These are phyloP conservation scores for Daboia siamensis DNA, from an alignment of 2,113 vertebrate species.

Conservation along the genomic window DNA sequence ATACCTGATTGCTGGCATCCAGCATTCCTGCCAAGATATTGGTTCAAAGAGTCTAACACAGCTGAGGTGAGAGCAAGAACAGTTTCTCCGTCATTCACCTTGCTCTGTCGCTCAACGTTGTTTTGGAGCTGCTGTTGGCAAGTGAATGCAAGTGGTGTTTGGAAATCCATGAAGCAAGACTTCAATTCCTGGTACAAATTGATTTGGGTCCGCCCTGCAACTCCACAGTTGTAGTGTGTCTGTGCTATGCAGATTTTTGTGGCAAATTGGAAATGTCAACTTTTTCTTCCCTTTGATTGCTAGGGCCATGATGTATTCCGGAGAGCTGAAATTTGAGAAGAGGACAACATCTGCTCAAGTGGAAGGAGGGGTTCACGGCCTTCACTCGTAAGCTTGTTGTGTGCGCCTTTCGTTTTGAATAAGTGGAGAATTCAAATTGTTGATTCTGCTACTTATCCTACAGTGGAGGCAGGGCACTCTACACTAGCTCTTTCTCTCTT, in stretches of 20 bases:
- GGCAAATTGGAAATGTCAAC: not conserved
- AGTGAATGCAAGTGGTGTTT: not conserved
- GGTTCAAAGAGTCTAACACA: slow-evolving; percentile 94
- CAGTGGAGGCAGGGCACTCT: not conserved
- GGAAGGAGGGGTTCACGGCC: slow-evolving; percentile 93
- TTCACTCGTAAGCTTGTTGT: slow-evolving; percentile 85
- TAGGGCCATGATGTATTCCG: slow-evolving; percentile 98
- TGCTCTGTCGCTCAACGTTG: fast-evolving
- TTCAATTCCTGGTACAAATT: not conserved
- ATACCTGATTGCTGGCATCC: slow-evolving; percentile 92
- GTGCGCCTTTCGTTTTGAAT: not conserved
- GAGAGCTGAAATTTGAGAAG: slow-evolving; percentile 97
- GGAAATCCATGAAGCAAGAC: not conserved
- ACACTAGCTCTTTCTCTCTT: not conserved
- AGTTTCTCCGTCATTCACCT: fast-evolving
- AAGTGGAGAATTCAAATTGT: not conserved
- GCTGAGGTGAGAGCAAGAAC: slow-evolving; percentile 77
- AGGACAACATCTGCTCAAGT: slow-evolving; percentile 90
- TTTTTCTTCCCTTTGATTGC: not conserved
- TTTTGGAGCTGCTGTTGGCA: not conserved
- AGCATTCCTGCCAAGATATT: slow-evolving; percentile 97
- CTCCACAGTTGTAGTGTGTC: not conserved
- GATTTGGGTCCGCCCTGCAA: not conserved
- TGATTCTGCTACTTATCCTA: not conserved
- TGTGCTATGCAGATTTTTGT: not conserved